A percentile compares a stretch with the other conserved stretches of the same genome.
These are phyloP conservation scores for Cettia cetti DNA, from an alignment of 2,113 vertebrate species.

Conservation along the genomic window DNA sequence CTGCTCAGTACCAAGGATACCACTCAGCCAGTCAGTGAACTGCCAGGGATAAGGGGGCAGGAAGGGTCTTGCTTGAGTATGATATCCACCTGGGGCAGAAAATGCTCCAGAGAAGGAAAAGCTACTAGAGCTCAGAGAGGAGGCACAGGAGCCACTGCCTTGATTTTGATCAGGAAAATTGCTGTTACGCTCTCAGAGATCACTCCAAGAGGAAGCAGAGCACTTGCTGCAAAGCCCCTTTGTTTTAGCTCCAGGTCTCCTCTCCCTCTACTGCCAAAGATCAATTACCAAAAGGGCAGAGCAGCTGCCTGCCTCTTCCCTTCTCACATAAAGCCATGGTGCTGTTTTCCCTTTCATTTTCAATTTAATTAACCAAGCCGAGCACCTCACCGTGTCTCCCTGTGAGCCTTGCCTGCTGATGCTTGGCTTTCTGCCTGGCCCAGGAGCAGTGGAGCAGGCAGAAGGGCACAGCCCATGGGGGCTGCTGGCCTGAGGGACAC, in stretches of 20 bases:
- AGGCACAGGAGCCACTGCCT: background rate
- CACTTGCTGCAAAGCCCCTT: background rate
- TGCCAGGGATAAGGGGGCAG: background rate
- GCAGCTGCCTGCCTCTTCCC: background rate
- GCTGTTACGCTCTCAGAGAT: rapidly evolving
- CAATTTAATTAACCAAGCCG: background rate
- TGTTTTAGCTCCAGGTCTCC: background rate
- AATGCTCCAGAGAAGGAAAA: background rate
- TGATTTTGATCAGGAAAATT: background rate
- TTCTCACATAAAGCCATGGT: background rate
- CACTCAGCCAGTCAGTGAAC: background rate
- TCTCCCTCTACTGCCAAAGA: background rate
- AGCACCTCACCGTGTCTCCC: rapidly evolving
- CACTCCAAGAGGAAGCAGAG: background rate
- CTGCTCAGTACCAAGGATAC: background rate
- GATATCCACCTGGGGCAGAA: rapidly evolving
- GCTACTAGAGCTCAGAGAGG: background rate
- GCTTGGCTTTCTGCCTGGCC: background rate
- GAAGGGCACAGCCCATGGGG: background rate
- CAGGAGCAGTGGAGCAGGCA: background rate
- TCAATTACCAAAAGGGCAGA: background rate
- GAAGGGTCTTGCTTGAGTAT: background rate
- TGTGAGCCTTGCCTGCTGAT: background rate
- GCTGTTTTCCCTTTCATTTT: background rate
- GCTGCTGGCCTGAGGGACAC: rapidly evolving